Conservation (phyloP, 2,113 vertebrate species). For the Leptobrachium ailaonicum region DNA sequence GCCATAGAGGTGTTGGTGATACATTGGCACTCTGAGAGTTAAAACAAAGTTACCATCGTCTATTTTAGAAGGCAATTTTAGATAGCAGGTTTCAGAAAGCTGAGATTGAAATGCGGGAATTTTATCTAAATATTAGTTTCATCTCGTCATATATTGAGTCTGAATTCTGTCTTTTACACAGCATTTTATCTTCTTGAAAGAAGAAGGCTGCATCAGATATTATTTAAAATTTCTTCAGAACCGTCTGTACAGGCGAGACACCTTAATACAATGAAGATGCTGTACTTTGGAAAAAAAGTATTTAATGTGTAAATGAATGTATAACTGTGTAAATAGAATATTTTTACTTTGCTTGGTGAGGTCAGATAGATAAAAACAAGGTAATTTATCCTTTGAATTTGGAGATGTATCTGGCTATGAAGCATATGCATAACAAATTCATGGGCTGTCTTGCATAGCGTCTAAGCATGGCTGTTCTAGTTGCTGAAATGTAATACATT, state of each 20-base stretch:
- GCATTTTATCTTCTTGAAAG: slow-evolving; percentile 25
- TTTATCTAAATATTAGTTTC: slow-evolving; percentile 25
- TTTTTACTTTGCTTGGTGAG: too few species aligned
- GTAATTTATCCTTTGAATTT: too few species aligned
- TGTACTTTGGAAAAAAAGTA: too few species aligned
- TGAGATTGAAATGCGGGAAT: slow-evolving; percentile 29
- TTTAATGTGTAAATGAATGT: too few species aligned
- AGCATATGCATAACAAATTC: not conserved
- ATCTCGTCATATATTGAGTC: slow-evolving; percentile 17
- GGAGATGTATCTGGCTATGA: not conserved
- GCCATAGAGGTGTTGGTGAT: too few species aligned
- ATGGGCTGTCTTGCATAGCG: too few species aligned
- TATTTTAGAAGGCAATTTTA: slow-evolving; percentile 36
- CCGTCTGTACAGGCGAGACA: too few species aligned
- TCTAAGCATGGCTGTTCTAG: too few species aligned
- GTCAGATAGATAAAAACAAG: too few species aligned
- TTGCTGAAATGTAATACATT: too few species aligned
- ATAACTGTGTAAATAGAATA: too few species aligned
- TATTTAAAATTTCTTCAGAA: not conserved
- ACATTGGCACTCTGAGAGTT: not conserved
- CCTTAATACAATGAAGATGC: too few species aligned
- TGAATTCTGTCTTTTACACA: slow-evolving; percentile 29
- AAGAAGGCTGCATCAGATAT: not conserved
- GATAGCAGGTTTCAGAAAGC: slow-evolving; percentile 23
- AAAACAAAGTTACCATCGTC: slow-evolving; percentile 19